Evolutionary conservation across 2,113 vertebrate genomes (phyloP).

Genomic region (Phrynocephalus versicolor): DNA sequence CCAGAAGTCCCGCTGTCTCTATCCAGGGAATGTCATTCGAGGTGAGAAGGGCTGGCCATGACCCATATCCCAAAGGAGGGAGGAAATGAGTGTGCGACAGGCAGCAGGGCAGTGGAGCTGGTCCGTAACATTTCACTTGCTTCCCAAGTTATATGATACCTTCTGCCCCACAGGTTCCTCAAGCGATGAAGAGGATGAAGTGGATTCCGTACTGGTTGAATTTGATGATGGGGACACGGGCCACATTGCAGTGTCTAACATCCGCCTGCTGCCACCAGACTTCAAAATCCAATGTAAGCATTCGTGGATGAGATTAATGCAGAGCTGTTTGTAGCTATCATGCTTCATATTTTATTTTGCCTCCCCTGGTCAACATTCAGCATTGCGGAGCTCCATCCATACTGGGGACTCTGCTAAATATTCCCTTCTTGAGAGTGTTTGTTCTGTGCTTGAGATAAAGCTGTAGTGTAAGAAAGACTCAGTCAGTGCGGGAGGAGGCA

Average conservation of each 20-base stretch:
- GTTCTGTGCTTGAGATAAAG: neutral
- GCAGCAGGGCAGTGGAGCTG: neutral
- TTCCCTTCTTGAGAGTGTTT: neutral
- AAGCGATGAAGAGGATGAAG: slow-evolving; percentile 81
- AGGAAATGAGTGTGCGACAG: neutral
- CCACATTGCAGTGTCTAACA: slow-evolving; percentile 89
- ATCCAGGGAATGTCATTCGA: slow-evolving; percentile 89
- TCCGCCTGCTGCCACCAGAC: slow-evolving; percentile 91
- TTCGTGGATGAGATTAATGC: neutral
- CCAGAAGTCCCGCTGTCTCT: slow-evolving; percentile 92
- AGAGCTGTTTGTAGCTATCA: rapidly evolving
- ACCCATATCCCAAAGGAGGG: neutral
- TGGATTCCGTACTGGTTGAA: slow-evolving; percentile 89
- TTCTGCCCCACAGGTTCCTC: slow-evolving; percentile 53
- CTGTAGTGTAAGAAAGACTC: neutral
- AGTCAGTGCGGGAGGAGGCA: neutral
- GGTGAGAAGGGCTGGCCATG: slow-evolving; percentile 70
- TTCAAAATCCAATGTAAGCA: slow-evolving; percentile 93
- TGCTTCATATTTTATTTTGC: neutral
- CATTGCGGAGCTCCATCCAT: neutral
- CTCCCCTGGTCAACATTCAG: neutral
- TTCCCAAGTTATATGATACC: neutral
- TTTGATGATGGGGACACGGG: slow-evolving; percentile 95
- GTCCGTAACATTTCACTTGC: neutral
- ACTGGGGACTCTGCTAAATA: neutral